phyloP scores from a whole-genome alignment of 2,113 vertebrate genomes.

The Camelus bactrianus region DNA sequence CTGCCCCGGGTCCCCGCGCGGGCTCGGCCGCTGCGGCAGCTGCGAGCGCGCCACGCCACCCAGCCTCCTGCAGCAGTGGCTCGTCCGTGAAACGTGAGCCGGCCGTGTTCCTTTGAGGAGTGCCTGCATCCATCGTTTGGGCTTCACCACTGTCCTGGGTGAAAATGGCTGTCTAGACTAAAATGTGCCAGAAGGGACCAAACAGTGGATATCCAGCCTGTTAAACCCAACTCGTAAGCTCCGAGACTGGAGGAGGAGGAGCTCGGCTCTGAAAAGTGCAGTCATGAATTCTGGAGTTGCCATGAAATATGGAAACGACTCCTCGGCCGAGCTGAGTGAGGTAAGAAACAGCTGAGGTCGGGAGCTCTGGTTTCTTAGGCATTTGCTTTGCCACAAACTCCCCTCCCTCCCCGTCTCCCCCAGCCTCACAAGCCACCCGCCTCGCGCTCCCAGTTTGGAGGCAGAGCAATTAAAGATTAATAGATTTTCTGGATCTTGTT shows the following conservation, averaged over 20 bases:
- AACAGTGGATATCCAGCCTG: conserved; percentile 71
- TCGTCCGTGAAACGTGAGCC: conserved; percentile 76
- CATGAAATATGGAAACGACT: conserved; percentile 88
- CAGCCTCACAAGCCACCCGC: conserved; percentile 42
- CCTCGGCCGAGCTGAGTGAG: conserved; percentile 90
- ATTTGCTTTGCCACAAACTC: conserved; percentile 30
- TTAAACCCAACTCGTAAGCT: conserved; percentile 68
- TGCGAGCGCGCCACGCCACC: conserved; percentile 72
- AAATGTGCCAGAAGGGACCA: conserved; percentile 76
- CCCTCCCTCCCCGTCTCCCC: background rate
- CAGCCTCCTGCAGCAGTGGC: conserved; percentile 68
- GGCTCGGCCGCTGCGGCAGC: conserved; percentile 59
- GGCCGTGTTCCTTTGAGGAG: conserved; percentile 63
- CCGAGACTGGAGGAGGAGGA: conserved; percentile 81
- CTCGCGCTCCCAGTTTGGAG: conserved; percentile 62
- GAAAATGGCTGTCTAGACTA: conserved; percentile 87
- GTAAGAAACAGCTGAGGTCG: conserved; percentile 87
- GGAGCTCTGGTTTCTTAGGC: conserved; percentile 57
- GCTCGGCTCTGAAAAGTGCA: conserved; percentile 82
- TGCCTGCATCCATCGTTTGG: conserved; percentile 71
- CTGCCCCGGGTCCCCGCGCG: conserved; percentile 65
- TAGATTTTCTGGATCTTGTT: conserved; percentile 81
- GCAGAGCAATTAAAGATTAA: conserved; percentile 81
- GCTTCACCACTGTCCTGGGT: conserved; percentile 74
- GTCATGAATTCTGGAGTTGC: conserved; percentile 92